Evolutionary conservation across 2,113 vertebrate genomes (phyloP).

Genomic region (Oceanodroma tethys): DNA sequence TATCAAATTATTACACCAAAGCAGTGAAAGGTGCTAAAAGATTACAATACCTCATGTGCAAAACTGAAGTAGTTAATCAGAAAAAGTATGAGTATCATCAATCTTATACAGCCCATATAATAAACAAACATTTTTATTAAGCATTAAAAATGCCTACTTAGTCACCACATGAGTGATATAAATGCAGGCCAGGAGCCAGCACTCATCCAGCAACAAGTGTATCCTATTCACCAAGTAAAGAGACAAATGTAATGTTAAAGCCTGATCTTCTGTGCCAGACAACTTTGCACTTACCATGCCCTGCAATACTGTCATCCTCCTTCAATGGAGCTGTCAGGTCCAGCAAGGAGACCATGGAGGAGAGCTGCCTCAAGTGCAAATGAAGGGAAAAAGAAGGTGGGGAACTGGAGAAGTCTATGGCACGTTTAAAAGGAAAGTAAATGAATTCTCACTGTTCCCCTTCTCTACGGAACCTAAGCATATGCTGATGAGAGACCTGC

Average conservation of each 20-base stretch:
- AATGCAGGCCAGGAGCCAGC: not conserved
- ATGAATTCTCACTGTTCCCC: not conserved
- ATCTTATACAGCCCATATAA: not conserved
- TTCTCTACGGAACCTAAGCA: not conserved
- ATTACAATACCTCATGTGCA: not conserved
- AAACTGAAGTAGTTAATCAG: not conserved
- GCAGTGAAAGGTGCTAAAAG: not conserved
- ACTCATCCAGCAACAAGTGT: not conserved
- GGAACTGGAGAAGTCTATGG: not conserved
- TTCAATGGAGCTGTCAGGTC: not conserved
- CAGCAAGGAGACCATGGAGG: not conserved
- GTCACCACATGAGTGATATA: not conserved
- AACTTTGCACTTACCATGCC: not conserved
- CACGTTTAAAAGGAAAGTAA: not conserved
- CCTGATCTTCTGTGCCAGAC: not conserved
- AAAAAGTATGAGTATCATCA: not conserved
- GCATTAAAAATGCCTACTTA: not conserved
- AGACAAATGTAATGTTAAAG: not conserved
- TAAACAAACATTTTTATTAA: not conserved
- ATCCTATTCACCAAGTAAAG: not conserved
- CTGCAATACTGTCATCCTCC: not conserved
- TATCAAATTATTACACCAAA: not conserved
- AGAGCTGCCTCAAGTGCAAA: not conserved
- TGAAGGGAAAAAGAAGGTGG: not conserved
- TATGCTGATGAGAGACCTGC: not conserved